Evolutionary conservation across 1,140 invertebrate genomes (phyloP).

Genomic region (Drosophila rufa): DNA sequence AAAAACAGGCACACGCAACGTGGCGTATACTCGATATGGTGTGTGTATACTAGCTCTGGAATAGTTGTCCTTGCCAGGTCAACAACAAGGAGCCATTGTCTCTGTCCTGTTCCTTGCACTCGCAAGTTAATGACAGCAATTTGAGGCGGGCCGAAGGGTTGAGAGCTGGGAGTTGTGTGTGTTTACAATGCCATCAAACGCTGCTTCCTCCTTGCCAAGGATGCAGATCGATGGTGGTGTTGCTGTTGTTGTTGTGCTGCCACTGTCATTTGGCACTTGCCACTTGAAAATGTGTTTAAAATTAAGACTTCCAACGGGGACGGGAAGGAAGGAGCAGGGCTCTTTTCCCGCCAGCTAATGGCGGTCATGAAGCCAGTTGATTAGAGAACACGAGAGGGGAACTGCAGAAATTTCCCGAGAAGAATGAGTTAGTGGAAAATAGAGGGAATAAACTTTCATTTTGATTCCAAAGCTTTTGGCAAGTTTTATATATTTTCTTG

Average conservation of each 20-base stretch:
- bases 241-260: conserved; percentile 35
- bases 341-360: conserved; percentile 57
- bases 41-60: conserved; percentile 39
- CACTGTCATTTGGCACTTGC: conserved; percentile 58
- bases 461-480: conserved; percentile 53
- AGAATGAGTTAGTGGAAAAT: conserved; percentile 19
- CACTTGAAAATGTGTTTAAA: conserved; percentile 60
- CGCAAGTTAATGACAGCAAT: conserved; percentile 61
- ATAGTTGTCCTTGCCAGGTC: conserved; percentile 62
- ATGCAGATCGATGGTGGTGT: conserved; percentile 44
- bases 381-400: conserved; percentile 12
- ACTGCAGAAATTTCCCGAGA: conserved; percentile 1
- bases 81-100: conserved; percentile 47
- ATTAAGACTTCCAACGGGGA: conserved; percentile 12
- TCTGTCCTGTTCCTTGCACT: conserved; percentile 42
- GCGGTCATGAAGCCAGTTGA: conserved; percentile 42
- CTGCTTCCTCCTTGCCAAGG: conserved; percentile 4
- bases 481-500: conserved; percentile 55
- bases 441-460: conserved; percentile 48
- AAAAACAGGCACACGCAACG: conserved; percentile 32
- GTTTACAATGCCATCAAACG: conserved; percentile 56
- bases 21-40: conserved; percentile 22
- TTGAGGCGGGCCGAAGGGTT: conserved; percentile 27
- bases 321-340: neutral
- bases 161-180: neutral